These are phyloP conservation scores for Silurus lanzhouensis DNA, from an alignment of 2,797 vertebrate genomes.

Conservation along the genomic window DNA sequence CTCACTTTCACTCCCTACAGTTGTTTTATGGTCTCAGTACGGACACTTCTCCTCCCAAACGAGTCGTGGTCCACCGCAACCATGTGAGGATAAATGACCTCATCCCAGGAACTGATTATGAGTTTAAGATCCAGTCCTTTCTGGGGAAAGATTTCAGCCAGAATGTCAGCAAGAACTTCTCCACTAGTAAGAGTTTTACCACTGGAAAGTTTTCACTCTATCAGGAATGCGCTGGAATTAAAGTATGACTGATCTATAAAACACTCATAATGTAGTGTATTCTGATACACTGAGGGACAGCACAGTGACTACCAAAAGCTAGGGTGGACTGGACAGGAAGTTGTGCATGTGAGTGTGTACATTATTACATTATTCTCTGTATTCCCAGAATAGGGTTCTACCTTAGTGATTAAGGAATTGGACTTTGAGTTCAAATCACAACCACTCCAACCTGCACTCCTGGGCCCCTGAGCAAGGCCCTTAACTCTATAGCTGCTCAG, in stretches of 20 bases:
- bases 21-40: constrained; percentile 65
- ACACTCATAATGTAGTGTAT: not conserved
- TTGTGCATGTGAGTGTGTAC: not conserved
- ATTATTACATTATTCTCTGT: not conserved
- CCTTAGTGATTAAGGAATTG: too few species aligned
- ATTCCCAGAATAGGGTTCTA: not conserved
- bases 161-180: constrained; percentile 71
- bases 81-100: constrained; percentile 77
- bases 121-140: constrained; percentile 79
- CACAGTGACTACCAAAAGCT: not conserved
- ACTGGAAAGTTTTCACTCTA: not conserved
- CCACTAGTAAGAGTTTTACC: constrained; percentile 76
- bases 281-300: not conserved
- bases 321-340: not conserved
- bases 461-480: too few species aligned
- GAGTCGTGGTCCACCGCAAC: constrained; percentile 60
- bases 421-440: too few species aligned
- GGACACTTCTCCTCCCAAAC: constrained; percentile 62
- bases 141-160: constrained; percentile 72
- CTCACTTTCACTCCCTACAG: constrained; percentile 61
- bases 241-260: not conserved
- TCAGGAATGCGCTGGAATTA: not conserved
- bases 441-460: too few species aligned
- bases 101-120: constrained; percentile 79
- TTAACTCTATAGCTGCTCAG: too few species aligned